Conservation (phyloP, 2,797 vertebrate species). For the Emydoidea blandingii region DNA sequence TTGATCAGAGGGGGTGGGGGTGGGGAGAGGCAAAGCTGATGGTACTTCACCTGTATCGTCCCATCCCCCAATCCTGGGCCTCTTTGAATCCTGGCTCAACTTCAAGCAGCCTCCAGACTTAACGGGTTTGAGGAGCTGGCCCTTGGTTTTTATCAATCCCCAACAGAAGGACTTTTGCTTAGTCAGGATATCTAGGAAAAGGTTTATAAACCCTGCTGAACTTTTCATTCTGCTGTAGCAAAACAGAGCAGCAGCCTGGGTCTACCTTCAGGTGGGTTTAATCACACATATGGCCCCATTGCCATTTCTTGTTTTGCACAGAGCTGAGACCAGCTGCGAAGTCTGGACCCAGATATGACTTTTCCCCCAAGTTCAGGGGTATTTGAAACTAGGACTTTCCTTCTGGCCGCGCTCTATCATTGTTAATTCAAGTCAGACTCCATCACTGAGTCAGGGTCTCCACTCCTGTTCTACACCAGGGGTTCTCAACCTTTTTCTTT, state of each 20-base stretch:
- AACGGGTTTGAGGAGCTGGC: neutral
- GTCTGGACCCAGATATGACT: neutral
- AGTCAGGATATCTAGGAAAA: neutral
- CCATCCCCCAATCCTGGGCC: fast-evolving
- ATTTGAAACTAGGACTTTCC: neutral
- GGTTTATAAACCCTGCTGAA: neutral
- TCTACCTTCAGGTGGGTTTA: neutral
- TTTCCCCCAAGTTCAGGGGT: neutral
- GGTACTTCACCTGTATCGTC: neutral
- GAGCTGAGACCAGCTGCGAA: neutral
- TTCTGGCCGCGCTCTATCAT: neutral
- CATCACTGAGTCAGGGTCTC: neutral
- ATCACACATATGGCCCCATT: neutral
- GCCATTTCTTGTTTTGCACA: neutral
- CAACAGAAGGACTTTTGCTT: neutral
- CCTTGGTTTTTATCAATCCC: neutral
- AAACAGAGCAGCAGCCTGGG: neutral
- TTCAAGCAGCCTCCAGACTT: neutral
- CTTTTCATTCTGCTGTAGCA: neutral
- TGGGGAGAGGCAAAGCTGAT: neutral
- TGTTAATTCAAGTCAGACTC: neutral
- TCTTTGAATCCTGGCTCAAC: neutral
- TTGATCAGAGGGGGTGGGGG: neutral
- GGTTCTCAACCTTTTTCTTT: no score
- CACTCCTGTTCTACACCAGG: neutral